Evolutionary conservation across 2,888 invertebrate genomes (phyloP), one percentile per base, ranked within the genome.

Genomic region (Drosophila paranaensis): DNA sequence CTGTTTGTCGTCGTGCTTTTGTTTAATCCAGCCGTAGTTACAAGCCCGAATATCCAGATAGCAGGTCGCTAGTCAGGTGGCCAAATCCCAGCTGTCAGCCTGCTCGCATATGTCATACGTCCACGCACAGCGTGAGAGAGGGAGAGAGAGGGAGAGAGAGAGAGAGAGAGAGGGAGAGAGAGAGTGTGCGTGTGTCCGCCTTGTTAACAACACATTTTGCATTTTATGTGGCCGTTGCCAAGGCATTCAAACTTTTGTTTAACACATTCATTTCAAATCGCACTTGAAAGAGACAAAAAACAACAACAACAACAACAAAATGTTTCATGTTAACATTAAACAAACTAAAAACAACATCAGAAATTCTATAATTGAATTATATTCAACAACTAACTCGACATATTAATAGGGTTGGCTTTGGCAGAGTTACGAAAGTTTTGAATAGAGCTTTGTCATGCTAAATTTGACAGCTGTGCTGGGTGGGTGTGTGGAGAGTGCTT

Each of bases 181-280:
- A 46, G 57, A 40, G 40, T 50, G 54, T 71, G 46, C 43, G 65
- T 48, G 30, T 48, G 45, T 51, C 39, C 25, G 25, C 13, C 40
- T 35, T 67, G 61, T 60, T 62, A 60, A 71, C 63, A 71, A 61
- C 57, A 64, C 63, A 71, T 71, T 77, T 71, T 64, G 63, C 55
- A 79, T 74, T 74, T 66, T 57, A 51, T 57, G 51, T 35, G 45
- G 39, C 55, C 51, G 46, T 61, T 60, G 56, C 30, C 63, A 37
- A 42, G 64, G 50, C 74, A 65, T 50, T 56, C 74, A 63, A 77
- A 57, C 62, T 77, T 69, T 77, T 60, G 56, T 54, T 74, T 48
- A 69, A 65, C 74, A 77, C 57, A 74, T 70, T 62, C 64, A 63
- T 57, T 37, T 35, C 55, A 54, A 56, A 56, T 51, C 37, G 45